Percentiles rank a stretch among this genome's conserved stretches.
phyloP scores from a whole-genome alignment of 2,113 vertebrate genomes.

The Laterallus jamaicensis region DNA sequence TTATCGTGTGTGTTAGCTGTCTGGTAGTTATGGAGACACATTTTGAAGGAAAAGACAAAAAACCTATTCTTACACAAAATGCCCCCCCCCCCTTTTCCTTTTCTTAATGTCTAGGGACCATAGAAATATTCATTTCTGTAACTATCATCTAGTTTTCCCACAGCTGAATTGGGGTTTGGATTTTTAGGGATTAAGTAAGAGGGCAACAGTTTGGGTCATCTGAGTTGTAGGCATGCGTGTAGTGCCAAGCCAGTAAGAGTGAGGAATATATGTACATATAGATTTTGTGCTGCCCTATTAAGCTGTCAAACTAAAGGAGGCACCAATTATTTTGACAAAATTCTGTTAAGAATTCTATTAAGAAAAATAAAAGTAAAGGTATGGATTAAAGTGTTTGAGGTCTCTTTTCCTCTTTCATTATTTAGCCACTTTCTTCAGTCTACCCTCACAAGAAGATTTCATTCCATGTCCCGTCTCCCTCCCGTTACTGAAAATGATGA shows the following conservation, averaged over 20 bases:
- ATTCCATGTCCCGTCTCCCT: slow-evolving; percentile 46
- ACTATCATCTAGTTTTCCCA: neutral
- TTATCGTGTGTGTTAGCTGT: neutral
- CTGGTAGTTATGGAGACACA: slow-evolving; percentile 29
- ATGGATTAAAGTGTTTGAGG: neutral
- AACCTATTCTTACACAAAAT: neutral
- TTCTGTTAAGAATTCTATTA: neutral
- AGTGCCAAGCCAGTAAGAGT: neutral
- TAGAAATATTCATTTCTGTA: neutral
- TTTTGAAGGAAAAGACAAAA: slow-evolving; percentile 10
- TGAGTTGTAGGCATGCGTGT: neutral
- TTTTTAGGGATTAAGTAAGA: neutral
- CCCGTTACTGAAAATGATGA: slow-evolving; percentile 80
- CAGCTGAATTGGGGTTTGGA: neutral
- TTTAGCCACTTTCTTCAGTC: slow-evolving; percentile 64
- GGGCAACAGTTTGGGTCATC: neutral
- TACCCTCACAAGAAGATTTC: slow-evolving; percentile 52
- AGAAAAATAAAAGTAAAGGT: neutral
- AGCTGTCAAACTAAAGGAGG: neutral
- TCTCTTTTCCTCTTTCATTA: neutral
- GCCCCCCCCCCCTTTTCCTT: too few species aligned
- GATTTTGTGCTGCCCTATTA: neutral
- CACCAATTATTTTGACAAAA: neutral
- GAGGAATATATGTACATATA: neutral
- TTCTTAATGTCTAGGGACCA: neutral